These are phyloP conservation scores for Agonopterix heracliana DNA, from an alignment of 2,888 invertebrate genomes.

Conservation along the genomic window DNA sequence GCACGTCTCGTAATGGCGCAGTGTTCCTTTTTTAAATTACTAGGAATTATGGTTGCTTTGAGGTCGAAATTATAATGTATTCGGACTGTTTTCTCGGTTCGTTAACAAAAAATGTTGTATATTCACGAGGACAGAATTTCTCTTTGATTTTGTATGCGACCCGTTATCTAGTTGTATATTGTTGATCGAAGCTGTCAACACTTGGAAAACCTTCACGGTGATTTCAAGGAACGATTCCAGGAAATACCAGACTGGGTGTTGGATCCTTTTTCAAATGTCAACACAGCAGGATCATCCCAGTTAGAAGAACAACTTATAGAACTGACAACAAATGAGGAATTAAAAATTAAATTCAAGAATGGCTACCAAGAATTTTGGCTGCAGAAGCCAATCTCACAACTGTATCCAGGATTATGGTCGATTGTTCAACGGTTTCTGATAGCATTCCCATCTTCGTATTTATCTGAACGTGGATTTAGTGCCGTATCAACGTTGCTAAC, in stretches of 20 bases:
- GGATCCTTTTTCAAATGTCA: constrained; percentile 23
- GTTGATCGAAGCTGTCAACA: too few species aligned
- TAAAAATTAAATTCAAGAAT: constrained; percentile 13
- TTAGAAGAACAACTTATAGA: constrained; percentile 18
- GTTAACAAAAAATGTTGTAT: too few species aligned
- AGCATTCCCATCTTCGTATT: constrained; percentile 14
- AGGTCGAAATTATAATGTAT: too few species aligned
- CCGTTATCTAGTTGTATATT: too few species aligned
- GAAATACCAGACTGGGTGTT: constrained; percentile 13
- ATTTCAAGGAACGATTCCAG: constrained; percentile 16
- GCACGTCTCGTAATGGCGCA: too few species aligned
- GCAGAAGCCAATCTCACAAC: constrained; percentile 16
- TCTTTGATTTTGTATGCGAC: too few species aligned
- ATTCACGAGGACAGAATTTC: too few species aligned
- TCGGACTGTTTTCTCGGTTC: too few species aligned
- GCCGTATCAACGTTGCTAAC: not conserved
- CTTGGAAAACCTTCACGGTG: constrained; percentile 18
- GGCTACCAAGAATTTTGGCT: constrained; percentile 14
- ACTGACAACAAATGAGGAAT: constrained; percentile 18
- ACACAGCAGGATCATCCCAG: constrained; percentile 11
- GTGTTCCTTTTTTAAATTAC: too few species aligned
- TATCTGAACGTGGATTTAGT: constrained; percentile 1
- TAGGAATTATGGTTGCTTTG: too few species aligned
- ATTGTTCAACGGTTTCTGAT: constrained; percentile 13
- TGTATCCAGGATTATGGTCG: constrained; percentile 17